These are phyloP conservation scores for Plecturocebus donacophilus DNA, from an alignment of 2,113 vertebrate species.

Conservation along the genomic window DNA sequence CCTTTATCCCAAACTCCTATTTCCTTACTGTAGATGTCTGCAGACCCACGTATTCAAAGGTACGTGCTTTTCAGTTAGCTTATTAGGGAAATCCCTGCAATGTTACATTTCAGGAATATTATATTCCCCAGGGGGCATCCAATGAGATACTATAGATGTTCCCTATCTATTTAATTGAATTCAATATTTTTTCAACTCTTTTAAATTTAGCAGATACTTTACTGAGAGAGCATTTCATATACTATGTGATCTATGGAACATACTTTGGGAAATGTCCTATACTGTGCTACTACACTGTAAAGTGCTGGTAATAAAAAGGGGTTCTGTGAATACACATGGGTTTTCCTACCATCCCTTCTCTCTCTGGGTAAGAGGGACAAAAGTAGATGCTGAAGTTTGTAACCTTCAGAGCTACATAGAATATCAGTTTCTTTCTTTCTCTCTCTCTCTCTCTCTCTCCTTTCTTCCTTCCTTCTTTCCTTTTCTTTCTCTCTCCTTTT, in stretches of 20 bases:
- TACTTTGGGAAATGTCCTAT: not conserved
- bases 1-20: not conserved
- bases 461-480: rapidly evolving
- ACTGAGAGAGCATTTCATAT: not conserved
- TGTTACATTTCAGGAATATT: too few relatives aligned
- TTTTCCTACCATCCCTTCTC: not conserved
- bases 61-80: not conserved
- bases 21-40: not conserved
- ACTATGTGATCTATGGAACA: not conserved
- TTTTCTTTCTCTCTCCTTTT: too few relatives aligned
- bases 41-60: not conserved
- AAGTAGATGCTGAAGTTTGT: not conserved
- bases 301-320: not conserved
- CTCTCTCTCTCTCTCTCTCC: not conserved
- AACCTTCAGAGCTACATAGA: not conserved
- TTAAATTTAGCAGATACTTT: not conserved
- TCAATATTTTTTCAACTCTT: not conserved
- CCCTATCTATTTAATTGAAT: not conserved
- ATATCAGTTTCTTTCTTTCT: not conserved
- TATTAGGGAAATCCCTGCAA: not conserved
- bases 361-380: not conserved
- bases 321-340: not conserved
- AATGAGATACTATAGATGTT: not conserved
- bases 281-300: not conserved
- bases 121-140: not conserved